phyloP scores from a whole-genome alignment of 92 coral and sea anemone genomes.

The Phenganax subtilis region DNA sequence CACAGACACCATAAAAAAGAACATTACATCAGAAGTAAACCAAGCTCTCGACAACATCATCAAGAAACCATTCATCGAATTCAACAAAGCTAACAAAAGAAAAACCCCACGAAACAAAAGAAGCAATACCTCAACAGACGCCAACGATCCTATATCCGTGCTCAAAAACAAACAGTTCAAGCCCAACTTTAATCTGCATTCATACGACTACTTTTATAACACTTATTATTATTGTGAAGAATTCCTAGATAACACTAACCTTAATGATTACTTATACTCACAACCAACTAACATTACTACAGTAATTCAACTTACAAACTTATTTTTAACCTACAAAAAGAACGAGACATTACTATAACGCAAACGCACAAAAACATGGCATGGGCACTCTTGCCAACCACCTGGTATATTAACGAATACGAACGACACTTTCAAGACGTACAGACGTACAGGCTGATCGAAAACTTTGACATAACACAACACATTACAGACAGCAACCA shows the following conservation, averaged over 20 bases:
- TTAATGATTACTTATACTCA: background rate
- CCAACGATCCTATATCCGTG: too few species aligned
- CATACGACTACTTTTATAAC: background rate
- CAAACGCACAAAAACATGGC: background rate
- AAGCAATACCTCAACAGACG: too few species aligned
- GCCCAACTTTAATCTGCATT: conserved; percentile 35
- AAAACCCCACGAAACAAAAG: background rate
- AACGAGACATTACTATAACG: too few species aligned
- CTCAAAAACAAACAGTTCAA: background rate
- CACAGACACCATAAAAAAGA: background rate
- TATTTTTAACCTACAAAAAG: background rate
- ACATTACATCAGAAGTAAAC: conserved; percentile 1
- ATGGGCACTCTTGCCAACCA: background rate
- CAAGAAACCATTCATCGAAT: background rate
- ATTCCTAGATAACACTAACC: background rate
- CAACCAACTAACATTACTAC: background rate
- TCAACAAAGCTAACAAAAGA: background rate
- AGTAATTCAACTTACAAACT: background rate
- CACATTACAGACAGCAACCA: background rate
- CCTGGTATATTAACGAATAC: background rate
- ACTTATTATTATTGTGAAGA: background rate
- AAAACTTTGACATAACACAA: background rate
- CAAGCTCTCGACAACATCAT: background rate
- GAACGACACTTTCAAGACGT: background rate
- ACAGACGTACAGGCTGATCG: background rate